Conservation (phyloP, 2,797 vertebrate species). For the Liasis olivaceus region DNA sequence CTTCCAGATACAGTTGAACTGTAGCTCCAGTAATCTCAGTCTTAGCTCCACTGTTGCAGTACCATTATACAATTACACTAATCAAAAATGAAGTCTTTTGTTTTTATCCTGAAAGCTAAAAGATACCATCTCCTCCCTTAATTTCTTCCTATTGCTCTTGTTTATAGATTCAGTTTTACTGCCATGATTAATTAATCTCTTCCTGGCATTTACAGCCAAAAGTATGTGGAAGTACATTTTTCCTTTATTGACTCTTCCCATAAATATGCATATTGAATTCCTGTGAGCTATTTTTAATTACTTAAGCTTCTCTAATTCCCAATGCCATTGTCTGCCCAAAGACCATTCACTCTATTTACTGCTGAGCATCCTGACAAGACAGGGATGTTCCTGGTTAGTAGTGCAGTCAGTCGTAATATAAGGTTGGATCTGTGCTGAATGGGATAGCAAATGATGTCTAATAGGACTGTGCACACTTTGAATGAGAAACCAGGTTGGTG, state of each 20-base stretch:
- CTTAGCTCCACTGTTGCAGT: background rate
- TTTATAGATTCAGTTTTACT: slow-evolving; percentile 32
- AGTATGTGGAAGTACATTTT: slow-evolving; percentile 26
- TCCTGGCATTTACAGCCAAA: slow-evolving; percentile 27
- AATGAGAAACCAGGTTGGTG: background rate
- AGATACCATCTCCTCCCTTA: slow-evolving; percentile 1
- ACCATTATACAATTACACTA: background rate
- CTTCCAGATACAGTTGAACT: background rate
- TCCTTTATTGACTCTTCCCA: background rate
- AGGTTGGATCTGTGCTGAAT: background rate
- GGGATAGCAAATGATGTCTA: background rate
- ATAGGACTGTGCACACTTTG: background rate
- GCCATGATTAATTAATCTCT: slow-evolving; percentile 27
- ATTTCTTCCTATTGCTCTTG: slow-evolving; percentile 28
- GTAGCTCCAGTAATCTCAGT: background rate
- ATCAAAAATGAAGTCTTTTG: background rate
- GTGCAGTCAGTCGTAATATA: background rate
- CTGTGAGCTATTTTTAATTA: slow-evolving; percentile 9
- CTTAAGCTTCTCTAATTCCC: background rate
- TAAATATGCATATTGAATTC: slow-evolving; percentile 29
- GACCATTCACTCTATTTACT: background rate
- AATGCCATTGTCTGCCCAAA: background rate
- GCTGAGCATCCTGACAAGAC: accelerated
- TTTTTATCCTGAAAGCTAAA: slow-evolving; percentile 1
- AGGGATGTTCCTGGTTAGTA: background rate